Percentiles rank a stretch among this genome's conserved stretches.
These are phyloP conservation scores for Probosciger aterrimus DNA, from an alignment of 2,113 vertebrate species.

Conservation along the genomic window DNA sequence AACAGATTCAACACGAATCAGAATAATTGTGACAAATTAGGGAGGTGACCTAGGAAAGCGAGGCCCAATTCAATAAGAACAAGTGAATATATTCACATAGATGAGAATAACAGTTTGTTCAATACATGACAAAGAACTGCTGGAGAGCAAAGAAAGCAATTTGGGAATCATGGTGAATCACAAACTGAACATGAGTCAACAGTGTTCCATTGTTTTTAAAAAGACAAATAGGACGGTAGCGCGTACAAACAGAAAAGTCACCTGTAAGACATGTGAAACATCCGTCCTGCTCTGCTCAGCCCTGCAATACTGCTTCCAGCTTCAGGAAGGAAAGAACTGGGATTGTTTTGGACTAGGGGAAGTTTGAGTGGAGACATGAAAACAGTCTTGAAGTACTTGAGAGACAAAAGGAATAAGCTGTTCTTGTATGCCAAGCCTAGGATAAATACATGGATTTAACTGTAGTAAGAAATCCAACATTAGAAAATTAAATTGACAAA, in stretches of 20 bases:
- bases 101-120: background rate
- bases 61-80: background rate
- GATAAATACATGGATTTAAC: background rate
- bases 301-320: background rate
- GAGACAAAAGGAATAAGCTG: background rate
- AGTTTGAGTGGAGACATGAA: background rate
- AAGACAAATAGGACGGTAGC: background rate
- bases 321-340: background rate
- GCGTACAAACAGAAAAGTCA: background rate
- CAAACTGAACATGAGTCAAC: background rate
- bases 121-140: background rate
- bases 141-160: background rate
- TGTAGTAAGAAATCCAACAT: background rate
- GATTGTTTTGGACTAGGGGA: background rate
- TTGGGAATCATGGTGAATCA: background rate
- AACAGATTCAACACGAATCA: background rate
- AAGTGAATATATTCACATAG: background rate
- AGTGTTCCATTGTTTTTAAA: background rate
- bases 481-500: background rate
- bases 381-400: background rate
- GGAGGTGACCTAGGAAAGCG: background rate
- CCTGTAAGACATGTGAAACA: background rate
- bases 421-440: background rate
- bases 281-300: background rate
- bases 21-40: background rate